These are phyloP conservation scores for Acromyrmex heyeri DNA, from an alignment of 1,140 invertebrate genomes.

Conservation along the genomic window DNA sequence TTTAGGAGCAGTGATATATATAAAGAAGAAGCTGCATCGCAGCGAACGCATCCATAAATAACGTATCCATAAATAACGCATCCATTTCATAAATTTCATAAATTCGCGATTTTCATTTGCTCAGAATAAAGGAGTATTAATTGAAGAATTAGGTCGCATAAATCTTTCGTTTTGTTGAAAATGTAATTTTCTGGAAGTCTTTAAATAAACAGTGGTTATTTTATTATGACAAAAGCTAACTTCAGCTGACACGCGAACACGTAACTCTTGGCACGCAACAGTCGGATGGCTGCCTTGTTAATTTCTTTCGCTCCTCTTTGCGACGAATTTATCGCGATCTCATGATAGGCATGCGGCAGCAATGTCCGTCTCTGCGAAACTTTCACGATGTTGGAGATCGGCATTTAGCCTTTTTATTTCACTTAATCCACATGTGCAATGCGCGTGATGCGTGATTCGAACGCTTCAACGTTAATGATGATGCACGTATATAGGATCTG, in stretches of 20 bases:
- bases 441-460: slow-evolving; percentile 45
- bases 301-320: slow-evolving; percentile 17
- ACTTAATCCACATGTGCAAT: slow-evolving; percentile 70
- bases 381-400: slow-evolving; percentile 56
- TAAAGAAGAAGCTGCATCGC: neutral
- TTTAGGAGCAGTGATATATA: neutral
- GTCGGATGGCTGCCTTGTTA: slow-evolving; percentile 8
- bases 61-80: too few relatives aligned
- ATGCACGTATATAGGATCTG: neutral
- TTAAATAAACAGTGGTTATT: neutral
- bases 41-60: neutral
- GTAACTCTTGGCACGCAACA: slow-evolving; percentile 21
- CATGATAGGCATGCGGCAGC: neutral
- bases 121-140: neutral
- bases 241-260: slow-evolving; percentile 16
- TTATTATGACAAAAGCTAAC: neutral
- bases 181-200: neutral
- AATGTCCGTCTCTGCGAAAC: slow-evolving; percentile 40
- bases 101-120: neutral
- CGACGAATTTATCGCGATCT: slow-evolving; percentile 29
- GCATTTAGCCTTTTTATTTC: slow-evolving; percentile 23
- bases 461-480: slow-evolving; percentile 18
- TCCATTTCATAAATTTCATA: neutral
- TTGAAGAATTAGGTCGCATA: neutral
- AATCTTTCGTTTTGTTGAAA: neutral